A percentile compares a stretch with the other conserved stretches of the same genome.
Conservation (phyloP, 92 coral and sea anemone genomes). For the Muricea muricata region DNA sequence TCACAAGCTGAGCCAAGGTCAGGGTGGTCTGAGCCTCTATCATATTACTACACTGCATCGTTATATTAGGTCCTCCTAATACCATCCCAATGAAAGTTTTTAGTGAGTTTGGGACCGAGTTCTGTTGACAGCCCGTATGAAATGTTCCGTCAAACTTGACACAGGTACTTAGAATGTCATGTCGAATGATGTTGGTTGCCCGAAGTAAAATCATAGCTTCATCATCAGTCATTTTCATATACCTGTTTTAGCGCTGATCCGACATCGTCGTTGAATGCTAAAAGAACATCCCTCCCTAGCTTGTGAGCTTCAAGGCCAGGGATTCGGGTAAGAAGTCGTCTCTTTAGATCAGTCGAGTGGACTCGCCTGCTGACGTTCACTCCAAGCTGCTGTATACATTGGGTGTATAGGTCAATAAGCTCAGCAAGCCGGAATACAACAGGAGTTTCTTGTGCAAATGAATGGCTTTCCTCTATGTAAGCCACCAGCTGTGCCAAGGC, state of each 20-base stretch:
- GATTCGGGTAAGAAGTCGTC: background rate
- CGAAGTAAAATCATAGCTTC: background rate
- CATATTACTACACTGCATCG: too few relatives aligned
- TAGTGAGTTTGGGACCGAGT: background rate
- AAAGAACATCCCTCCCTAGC: background rate
- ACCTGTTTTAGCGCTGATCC: background rate
- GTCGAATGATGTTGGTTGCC: background rate
- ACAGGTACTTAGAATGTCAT: background rate
- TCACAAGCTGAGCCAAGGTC: too few relatives aligned
- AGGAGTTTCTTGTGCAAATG: background rate
- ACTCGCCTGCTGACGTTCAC: background rate
- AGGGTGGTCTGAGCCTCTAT: too few relatives aligned
- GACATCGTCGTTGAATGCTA: background rate
- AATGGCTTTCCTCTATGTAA: background rate
- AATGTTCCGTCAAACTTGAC: too few relatives aligned
- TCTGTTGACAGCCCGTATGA: too few relatives aligned
- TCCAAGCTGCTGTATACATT: background rate
- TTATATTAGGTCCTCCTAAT: too few relatives aligned
- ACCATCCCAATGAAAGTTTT: too few relatives aligned
- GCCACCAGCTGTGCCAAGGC: background rate
- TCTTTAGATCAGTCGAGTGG: background rate
- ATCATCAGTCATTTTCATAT: background rate
- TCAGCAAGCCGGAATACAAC: too few relatives aligned
- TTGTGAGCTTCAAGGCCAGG: background rate
- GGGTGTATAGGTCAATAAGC: background rate